Conservation (phyloP, 2,113 vertebrate species). For the Microtus richardsoni region DNA sequence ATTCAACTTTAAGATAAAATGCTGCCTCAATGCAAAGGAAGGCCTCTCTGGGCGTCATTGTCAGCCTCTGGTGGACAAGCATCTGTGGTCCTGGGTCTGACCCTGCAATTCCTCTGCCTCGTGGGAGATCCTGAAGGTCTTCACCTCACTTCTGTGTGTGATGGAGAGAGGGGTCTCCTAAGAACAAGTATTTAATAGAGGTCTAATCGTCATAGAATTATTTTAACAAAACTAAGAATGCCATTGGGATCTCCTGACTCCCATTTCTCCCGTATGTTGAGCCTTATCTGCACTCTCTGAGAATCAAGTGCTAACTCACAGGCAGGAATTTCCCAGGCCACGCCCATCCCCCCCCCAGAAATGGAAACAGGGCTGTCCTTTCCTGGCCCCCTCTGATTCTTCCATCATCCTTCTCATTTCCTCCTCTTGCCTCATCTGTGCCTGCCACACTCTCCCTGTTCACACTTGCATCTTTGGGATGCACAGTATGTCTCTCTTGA, state of each 20-base stretch:
- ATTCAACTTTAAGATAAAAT: conserved; percentile 37
- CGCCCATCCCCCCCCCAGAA: background rate
- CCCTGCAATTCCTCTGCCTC: conserved; percentile 16
- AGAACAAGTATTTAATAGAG: conserved; percentile 14
- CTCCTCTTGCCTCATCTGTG: rapidly evolving
- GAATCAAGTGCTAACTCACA: background rate
- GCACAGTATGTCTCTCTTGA: background rate
- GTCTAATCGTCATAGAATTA: background rate
- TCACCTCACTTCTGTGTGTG: conserved; percentile 60
- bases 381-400: background rate
- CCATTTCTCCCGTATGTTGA: background rate
- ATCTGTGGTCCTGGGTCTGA: background rate
- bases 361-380: background rate
- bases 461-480: background rate
- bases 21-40: conserved; percentile 33
- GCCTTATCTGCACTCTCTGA: background rate
- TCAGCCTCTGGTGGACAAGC: background rate
- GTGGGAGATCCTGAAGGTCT: conserved; percentile 39
- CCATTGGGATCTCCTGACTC: background rate
- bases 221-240: background rate
- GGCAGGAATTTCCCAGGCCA: background rate
- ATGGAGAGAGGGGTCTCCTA: conserved; percentile 34
- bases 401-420: background rate
- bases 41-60: background rate
- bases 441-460: background rate